Base-by-base conservation (phyloP, 2,888 invertebrate species). In the Parnassius glacialis region DNA sequence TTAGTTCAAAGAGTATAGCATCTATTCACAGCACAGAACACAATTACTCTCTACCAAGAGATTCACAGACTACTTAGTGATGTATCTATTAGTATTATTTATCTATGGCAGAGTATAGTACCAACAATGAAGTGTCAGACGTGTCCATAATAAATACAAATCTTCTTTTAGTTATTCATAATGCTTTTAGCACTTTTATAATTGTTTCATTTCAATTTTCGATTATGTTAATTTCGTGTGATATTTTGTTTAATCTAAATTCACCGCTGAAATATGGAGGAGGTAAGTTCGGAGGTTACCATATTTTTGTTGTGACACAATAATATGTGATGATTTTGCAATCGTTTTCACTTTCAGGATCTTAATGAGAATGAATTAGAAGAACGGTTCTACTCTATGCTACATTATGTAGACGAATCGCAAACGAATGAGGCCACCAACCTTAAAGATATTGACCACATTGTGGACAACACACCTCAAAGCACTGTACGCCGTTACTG, bases 351-450 rank as follows among this genome's bases (percentile, higher is more conserved):
- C 53, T 87, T 89, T 72, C 78, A 92, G 92, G 91, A 90, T 81
- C 84, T 85, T 84, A 86, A 83, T 79, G 90, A 91, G 74, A 81
- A 88, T 85, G 92, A 92, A 70, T 75, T 88, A 81, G 90, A 91
- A 72, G 87, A 86, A 71, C 83, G 82, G 76, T 79, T 91, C 68
- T 90, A 91, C 84, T 85, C 91, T 78, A 85, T 88, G 84, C 72
- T 90, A 71, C 87, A 91, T 75, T 83, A 90, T 84, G 86, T 83
- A 66, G 88, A 90, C 72, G 81, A 83, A 68, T 81, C 86, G 54
- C 84, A 85, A 72, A 73, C 72, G 69, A 80, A 83, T 73, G 70
- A 79, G 66, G 78, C 68, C 67, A 70, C 74, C 62, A 71, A 73
- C 61, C 74, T 71, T 65, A 76, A 80, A 69, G 80, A 76, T 65